Percentiles rank a stretch among this genome's conserved stretches.
Conservation (phyloP, 2,113 vertebrate genomes). For the Sturnira hondurensis region DNA sequence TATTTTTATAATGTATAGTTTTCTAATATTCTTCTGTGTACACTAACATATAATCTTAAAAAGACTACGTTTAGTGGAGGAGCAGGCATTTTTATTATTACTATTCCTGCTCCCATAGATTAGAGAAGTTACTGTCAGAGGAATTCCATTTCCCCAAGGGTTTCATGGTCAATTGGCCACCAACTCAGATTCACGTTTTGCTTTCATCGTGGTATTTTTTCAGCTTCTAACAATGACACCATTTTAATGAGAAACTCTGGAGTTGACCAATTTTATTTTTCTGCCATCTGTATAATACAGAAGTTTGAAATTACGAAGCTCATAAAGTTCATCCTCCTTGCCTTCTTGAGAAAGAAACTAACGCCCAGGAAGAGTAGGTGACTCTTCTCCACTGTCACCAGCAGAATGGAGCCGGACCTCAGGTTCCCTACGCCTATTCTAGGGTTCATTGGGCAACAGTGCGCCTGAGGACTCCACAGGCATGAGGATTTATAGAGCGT, state of each 20-base stretch:
- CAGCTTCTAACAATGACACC: not conserved
- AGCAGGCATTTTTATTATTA: not conserved
- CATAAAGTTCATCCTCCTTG: not conserved
- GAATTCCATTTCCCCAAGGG: not conserved
- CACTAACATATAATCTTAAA: not conserved
- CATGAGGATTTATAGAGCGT: not conserved
- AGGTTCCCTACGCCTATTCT: not conserved
- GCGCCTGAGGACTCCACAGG: not conserved
- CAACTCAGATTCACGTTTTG: not conserved
- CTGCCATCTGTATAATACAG: not conserved
- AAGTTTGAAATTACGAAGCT: not conserved
- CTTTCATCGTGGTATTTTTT: conserved; percentile 14
- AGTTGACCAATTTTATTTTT: conserved; percentile 6
- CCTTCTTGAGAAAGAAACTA: not conserved
- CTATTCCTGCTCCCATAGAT: not conserved
- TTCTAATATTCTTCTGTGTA: not conserved
- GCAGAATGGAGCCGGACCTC: not conserved
- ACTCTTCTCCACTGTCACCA: not conserved
- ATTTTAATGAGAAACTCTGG: conserved; percentile 14
- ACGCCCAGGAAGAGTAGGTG: not conserved
- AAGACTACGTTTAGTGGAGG: not conserved
- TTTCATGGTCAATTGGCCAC: not conserved
- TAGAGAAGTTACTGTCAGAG: not conserved
- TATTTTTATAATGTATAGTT: not conserved
- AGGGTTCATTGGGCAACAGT: not conserved